phyloP scores from a whole-genome alignment of 2,888 invertebrate species.

The Tromatobia lineatoria region DNA sequence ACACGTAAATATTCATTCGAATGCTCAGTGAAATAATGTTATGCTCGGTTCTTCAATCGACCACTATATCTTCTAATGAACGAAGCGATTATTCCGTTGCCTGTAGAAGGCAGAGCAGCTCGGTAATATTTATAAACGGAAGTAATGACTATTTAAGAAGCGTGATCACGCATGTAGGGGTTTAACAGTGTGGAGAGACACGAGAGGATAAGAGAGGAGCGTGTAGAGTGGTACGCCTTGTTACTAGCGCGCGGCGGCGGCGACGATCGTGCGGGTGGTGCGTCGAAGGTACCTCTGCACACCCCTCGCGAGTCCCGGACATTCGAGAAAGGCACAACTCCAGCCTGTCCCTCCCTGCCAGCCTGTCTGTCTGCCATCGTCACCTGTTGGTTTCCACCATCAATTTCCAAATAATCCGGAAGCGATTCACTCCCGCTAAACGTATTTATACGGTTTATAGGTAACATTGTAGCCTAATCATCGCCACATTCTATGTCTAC shows the following conservation, averaged over 20 bases:
- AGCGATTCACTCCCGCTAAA: constrained; percentile 48
- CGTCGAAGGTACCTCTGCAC: constrained; percentile 44
- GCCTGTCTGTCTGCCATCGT: constrained; percentile 62
- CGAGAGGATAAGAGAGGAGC: constrained; percentile 55
- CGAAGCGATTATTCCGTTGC: constrained; percentile 8
- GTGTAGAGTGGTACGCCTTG: constrained; percentile 82
- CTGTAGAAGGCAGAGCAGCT: neutral
- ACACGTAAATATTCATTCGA: neutral
- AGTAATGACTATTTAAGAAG: constrained; percentile 56
- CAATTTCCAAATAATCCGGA: constrained; percentile 76
- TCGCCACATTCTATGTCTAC: neutral
- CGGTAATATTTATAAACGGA: constrained; percentile 45
- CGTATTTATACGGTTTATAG: constrained; percentile 13
- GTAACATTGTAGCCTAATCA: constrained; percentile 9
- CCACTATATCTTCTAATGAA: neutral
- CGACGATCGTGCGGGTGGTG: constrained; percentile 45
- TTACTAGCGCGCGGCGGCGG: constrained; percentile 72
- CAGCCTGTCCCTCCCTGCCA: constrained; percentile 41
- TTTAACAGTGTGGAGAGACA: constrained; percentile 38
- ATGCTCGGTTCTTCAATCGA: neutral
- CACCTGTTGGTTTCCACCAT: constrained; percentile 81
- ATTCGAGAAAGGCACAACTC: constrained; percentile 57
- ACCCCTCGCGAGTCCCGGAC: constrained; percentile 64
- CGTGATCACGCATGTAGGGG: constrained; percentile 38
- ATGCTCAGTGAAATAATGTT: neutral